phyloP scores from a whole-genome alignment of 1,140 invertebrate species.

The Sitodiplosis mosellana region DNA sequence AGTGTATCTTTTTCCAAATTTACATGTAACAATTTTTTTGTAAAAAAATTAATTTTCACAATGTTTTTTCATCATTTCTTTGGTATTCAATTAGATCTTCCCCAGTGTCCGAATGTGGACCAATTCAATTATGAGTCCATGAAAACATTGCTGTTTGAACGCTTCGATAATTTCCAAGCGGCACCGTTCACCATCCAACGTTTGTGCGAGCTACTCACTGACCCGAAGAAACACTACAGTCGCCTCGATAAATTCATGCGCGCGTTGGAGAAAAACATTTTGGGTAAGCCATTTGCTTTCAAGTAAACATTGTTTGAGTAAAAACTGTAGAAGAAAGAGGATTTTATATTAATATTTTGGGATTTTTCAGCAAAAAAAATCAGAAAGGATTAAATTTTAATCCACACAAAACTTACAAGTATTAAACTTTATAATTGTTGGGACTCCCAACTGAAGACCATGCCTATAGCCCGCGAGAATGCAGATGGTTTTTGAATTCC shows the following conservation, averaged over 20 bases:
- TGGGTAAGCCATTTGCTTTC: constrained; percentile 23
- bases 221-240: constrained; percentile 85
- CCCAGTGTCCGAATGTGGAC: constrained; percentile 74
- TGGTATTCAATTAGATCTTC: constrained; percentile 30
- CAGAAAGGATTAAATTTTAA: too few relatives aligned
- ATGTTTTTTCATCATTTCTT: neutral
- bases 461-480: too few relatives aligned
- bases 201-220: constrained; percentile 79
- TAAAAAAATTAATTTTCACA: too few relatives aligned
- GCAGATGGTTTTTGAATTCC: too few relatives aligned
- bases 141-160: constrained; percentile 66
- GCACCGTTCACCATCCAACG: constrained; percentile 94
- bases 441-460: too few relatives aligned
- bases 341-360: too few relatives aligned
- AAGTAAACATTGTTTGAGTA: neutral
- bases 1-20: too few relatives aligned
- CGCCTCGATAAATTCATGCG: constrained; percentile 91
- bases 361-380: too few relatives aligned
- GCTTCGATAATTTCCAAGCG: constrained; percentile 64
- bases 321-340: too few relatives aligned
- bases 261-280: constrained; percentile 83
- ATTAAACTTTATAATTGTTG: too few relatives aligned
- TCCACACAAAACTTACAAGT: too few relatives aligned
- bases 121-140: constrained; percentile 79
- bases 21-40: too few relatives aligned